Base-by-base conservation (phyloP, 2,888 invertebrate species). In the Colletes collaris region DNA sequence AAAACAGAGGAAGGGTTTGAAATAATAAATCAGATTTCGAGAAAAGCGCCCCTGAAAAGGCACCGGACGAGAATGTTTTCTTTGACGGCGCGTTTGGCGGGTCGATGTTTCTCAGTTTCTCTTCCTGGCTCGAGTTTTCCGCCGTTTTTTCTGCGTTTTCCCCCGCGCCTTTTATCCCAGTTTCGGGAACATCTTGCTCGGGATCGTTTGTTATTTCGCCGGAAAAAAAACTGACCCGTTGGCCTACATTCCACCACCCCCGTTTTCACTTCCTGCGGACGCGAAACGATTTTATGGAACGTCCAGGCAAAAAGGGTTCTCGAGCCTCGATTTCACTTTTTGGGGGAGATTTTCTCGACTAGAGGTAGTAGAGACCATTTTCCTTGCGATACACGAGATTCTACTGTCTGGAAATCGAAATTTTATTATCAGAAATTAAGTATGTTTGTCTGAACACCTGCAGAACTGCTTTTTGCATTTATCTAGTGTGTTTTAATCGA, bases 241-340 rank as follows among this genome's bases (percentile, higher is more conserved):
- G 66, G 76, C 75, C 79, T 79, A 83, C 60, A 84, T 81, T 75
- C 81, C 79, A 52, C 35, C 16, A 16, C 27, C 27, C 16, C 68
- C 55, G 86, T 81, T 85, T 85, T 85, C 84, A 81, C 77, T 83
- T 76, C 73, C 75, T 72, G 79, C 10, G 16, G 58, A 37, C 44
- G 58, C 44, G 46, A 35, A 50, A 76, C 50, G 76, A 59, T 81
- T 75, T 77, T 79, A 75, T 53, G 78, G 73, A 37, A 40, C 11
- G 13, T 35, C 10, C 37, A 49, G 63, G 69, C 62, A 68, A 77
- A 66, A 72, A 66, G 49, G 60, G 27, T 76, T 66, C 37, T 55
- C 58, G 37, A 8, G 27, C 11, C 19, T 8, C 3, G 40, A 46
- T 62, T 62, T 62, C 60, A 62, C 60, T 27, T 6, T 46, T 46